Evolutionary conservation across 2,113 vertebrate genomes (phyloP).

Genomic region (Melanerpes aurifrons): DNA sequence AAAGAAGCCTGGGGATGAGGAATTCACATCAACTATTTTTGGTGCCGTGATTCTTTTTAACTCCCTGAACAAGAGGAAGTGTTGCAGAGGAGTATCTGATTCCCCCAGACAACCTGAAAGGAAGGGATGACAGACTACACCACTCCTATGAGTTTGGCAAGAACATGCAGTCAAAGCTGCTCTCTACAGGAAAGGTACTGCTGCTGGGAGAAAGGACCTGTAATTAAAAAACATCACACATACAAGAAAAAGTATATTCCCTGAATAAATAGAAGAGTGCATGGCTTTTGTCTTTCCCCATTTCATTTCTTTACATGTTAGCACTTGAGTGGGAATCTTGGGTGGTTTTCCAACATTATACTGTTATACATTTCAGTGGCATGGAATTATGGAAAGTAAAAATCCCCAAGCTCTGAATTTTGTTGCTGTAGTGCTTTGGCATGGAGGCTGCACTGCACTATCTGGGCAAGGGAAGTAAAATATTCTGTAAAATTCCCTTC

Average conservation of each 20-base stretch:
- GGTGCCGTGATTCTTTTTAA: background rate
- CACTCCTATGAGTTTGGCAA: background rate
- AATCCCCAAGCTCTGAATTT: too few species aligned
- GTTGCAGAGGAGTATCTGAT: conserved; percentile 40
- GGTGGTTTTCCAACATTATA: too few species aligned
- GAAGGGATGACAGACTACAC: background rate
- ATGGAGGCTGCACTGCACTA: too few species aligned
- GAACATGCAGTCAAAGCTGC: background rate
- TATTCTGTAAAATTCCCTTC: too few species aligned
- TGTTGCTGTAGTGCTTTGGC: too few species aligned
- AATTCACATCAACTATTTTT: background rate
- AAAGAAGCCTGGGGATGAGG: conserved; percentile 10
- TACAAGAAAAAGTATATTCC: background rate
- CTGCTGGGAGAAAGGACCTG: background rate
- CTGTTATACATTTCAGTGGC: too few species aligned
- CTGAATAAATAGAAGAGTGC: background rate
- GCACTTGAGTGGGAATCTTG: too few species aligned
- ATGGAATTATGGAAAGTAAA: too few species aligned
- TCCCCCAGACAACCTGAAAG: conserved; percentile 15
- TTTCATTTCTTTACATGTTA: too few species aligned
- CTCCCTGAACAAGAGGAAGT: background rate
- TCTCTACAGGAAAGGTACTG: background rate
- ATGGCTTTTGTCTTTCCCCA: too few species aligned
- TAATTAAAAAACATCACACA: background rate
- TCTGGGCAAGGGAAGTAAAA: too few species aligned